These are phyloP conservation scores for Agrilus biguttatus DNA, from an alignment of 2,888 invertebrate genomes.

Conservation along the genomic window DNA sequence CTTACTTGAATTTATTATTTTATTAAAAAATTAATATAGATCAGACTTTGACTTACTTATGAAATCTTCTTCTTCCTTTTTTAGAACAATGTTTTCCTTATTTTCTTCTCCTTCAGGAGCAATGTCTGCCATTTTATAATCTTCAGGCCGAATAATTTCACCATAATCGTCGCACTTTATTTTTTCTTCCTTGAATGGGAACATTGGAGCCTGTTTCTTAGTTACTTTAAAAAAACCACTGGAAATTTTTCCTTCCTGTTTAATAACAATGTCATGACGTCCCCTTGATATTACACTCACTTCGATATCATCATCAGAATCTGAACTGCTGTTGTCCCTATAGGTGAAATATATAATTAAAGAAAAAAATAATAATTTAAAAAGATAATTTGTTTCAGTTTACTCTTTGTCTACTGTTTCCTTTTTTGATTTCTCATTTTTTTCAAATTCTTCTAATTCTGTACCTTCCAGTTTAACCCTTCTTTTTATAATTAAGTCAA, in stretches of 20 bases:
- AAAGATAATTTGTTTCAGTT: slow-evolving; percentile 10
- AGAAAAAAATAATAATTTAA: not conserved
- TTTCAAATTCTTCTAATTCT: slow-evolving; percentile 63
- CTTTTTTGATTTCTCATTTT: slow-evolving; percentile 13
- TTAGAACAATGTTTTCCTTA: slow-evolving; percentile 49
- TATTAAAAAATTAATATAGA: slow-evolving; percentile 1
- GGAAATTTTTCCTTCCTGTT: slow-evolving; percentile 47
- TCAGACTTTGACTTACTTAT: no score
- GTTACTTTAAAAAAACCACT: slow-evolving; percentile 75
- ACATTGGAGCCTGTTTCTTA: slow-evolving; percentile 93
- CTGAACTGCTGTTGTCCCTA: slow-evolving; percentile 62
- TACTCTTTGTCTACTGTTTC: slow-evolving; percentile 10
- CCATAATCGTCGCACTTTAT: slow-evolving; percentile 92
- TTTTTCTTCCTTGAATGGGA: slow-evolving; percentile 85
- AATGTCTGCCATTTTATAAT: slow-evolving; percentile 72
- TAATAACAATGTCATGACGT: slow-evolving; percentile 79
- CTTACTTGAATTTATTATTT: not conserved
- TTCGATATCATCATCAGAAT: slow-evolving; percentile 72
- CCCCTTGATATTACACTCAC: slow-evolving; percentile 67
- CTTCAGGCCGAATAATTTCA: slow-evolving; percentile 84
- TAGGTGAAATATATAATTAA: slow-evolving; percentile 3
- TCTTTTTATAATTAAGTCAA: slow-evolving; percentile 55
- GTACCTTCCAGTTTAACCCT: slow-evolving; percentile 61
- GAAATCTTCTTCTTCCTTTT: slow-evolving; percentile 40
- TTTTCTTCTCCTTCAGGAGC: slow-evolving; percentile 51